These are phyloP conservation scores for Scalopus aquaticus DNA, from an alignment of 2,113 vertebrate genomes.

Conservation along the genomic window DNA sequence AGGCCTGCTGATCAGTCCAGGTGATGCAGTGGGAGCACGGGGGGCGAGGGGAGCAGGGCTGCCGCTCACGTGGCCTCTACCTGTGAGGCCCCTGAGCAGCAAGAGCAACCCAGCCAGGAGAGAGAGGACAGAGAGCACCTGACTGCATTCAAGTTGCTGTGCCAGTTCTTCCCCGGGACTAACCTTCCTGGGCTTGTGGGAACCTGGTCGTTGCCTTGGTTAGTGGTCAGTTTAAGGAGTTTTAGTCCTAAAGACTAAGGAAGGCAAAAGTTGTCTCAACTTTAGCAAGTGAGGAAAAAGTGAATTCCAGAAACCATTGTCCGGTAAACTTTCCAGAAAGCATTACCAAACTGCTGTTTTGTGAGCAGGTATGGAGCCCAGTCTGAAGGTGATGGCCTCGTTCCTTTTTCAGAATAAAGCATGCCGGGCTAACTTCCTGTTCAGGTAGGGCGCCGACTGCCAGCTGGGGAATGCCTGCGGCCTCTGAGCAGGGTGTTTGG, in stretches of 20 bases:
- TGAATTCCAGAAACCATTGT: conserved; percentile 10
- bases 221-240: not conserved
- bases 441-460: not conserved
- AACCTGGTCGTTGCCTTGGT: not conserved
- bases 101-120: too few species aligned
- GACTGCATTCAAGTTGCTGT: not conserved
- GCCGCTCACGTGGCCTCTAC: not conserved
- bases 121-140: not conserved
- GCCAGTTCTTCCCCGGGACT: too few species aligned
- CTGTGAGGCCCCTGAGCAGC: not conserved
- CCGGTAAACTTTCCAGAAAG: not conserved
- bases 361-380: not conserved
- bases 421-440: not conserved
- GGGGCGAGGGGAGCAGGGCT: not conserved
- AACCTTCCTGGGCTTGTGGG: not conserved
- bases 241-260: not conserved
- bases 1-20: not conserved
- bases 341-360: not conserved
- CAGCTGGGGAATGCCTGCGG: not conserved
- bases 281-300: not conserved
- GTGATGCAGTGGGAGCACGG: accelerated
- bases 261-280: not conserved
- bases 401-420: not conserved
- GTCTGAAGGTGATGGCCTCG: not conserved
- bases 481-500: not conserved